Percentiles rank a stretch among this genome's conserved stretches.
These are phyloP conservation scores for Cyanoramphus novaezelandiae DNA, from an alignment of 2,113 vertebrate species.

Conservation along the genomic window DNA sequence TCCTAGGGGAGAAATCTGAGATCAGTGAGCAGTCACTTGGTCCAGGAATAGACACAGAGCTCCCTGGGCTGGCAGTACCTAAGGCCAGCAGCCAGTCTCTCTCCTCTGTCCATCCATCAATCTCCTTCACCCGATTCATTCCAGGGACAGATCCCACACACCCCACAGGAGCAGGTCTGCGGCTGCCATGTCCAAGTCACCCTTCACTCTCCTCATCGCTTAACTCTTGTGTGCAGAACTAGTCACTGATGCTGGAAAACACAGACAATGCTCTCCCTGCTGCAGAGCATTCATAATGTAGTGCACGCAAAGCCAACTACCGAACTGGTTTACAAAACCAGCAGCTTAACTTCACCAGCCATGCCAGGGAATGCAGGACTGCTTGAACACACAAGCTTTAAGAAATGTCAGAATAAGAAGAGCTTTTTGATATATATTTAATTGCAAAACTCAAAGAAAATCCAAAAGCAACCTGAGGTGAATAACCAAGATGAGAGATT, in stretches of 20 bases:
- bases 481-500: not conserved
- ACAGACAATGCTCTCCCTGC: not conserved
- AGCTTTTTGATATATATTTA: conserved; percentile 57
- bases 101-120: not conserved
- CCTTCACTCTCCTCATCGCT: not conserved
- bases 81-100: not conserved
- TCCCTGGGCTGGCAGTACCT: not conserved
- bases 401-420: not conserved
- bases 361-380: not conserved
- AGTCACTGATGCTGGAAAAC: not conserved
- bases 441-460: conserved; percentile 48
- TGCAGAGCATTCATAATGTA: not conserved
- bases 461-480: not conserved
- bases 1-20: not conserved
- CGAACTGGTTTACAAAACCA: not conserved
- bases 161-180: not conserved
- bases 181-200: fast-evolving
- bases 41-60: fast-evolving
- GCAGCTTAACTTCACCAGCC: not conserved
- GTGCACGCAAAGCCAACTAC: not conserved
- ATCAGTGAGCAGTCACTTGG: fast-evolving
- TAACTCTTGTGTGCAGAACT: not conserved
- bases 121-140: not conserved
- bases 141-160: no score
- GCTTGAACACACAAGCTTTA: not conserved